These are phyloP conservation scores for Parascotia fuliginaria DNA, from an alignment of 2,888 invertebrate species.

Conservation along the genomic window DNA sequence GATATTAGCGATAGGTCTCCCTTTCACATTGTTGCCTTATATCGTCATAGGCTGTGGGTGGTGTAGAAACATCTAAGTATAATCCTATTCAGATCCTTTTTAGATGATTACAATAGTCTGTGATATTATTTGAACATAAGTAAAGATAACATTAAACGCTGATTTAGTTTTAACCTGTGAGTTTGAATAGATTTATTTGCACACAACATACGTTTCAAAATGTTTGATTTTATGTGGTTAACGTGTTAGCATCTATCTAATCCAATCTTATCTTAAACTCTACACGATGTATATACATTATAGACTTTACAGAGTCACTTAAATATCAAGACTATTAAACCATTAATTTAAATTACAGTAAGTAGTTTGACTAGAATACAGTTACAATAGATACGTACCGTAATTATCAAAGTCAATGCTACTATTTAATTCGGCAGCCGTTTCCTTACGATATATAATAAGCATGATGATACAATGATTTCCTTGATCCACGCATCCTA, in stretches of 20 bases:
- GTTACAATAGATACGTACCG: not conserved
- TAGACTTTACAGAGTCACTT: too few species aligned
- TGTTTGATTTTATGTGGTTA: not conserved
- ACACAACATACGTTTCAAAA: not conserved
- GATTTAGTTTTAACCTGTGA: conserved; percentile 1
- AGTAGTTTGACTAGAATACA: not conserved
- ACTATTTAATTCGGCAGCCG: not conserved
- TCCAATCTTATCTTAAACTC: too few species aligned
- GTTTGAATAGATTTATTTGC: not conserved
- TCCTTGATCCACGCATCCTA: conserved; percentile 20
- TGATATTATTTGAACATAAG: not conserved
- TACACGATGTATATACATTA: too few species aligned
- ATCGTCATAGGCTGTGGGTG: conserved; percentile 1
- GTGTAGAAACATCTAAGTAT: not conserved
- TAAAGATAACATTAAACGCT: not conserved
- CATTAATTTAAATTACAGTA: too few species aligned
- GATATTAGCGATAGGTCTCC: conserved; percentile 6
- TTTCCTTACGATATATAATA: conserved; percentile 10
- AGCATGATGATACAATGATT: conserved; percentile 26
- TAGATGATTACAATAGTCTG: not conserved
- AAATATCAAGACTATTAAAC: too few species aligned
- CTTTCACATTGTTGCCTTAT: conserved; percentile 13
- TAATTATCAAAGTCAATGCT: not conserved
- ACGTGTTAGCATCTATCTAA: too few species aligned
- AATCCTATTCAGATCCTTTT: not conserved